Base-by-base conservation (phyloP, 2,888 invertebrate species). In the Abrostola triplasia region DNA sequence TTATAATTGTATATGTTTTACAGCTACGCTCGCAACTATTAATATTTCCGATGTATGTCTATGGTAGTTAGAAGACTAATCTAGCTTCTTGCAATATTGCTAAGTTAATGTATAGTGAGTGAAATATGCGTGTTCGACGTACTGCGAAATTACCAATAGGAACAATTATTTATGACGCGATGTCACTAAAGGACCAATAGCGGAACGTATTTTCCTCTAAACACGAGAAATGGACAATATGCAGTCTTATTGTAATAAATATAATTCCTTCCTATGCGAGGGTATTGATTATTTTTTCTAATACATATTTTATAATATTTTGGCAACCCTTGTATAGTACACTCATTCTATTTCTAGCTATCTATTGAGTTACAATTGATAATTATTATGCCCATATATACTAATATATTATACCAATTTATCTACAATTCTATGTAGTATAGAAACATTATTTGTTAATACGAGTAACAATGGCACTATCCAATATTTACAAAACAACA, bases 381-480 rank as follows among this genome's bases (percentile, higher is more conserved):
- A 35, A 11, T 24, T 38, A 44, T 35, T n/a, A 50, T 37, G 37
- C 36, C 8, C 47, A 40, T 54, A 42, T 11, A 53, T 51, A 47
- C 36, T 10, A 51, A 40, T 54, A 42, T 11, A 53, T 51, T 50
- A 24, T 42, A 48, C 24, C 24, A 4, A 24, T 36, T 24, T 63
- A 73, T 68, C 51, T 59, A 73, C 47, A 59, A 36, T 7, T 38
- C 40, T 48, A 41, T 60, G 37, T 69, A 73, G 73, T 61, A 71
- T 68, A 56, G 24, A 24, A 24, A 24, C 1, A 51, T 50, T 24
- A 37, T 44, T 41, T 61, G 11, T 67, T 49, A 56, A 36, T 38
- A 63, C 49, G 56, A 57, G 37, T 7, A 59, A 59, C n/a, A 0
- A 69, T 73, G 69, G 74, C 63, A 73, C 50, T 53, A 48, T 56